These are phyloP conservation scores for Oryzias curvinotus DNA, from an alignment of 2,113 vertebrate species.

Conservation along the genomic window DNA sequence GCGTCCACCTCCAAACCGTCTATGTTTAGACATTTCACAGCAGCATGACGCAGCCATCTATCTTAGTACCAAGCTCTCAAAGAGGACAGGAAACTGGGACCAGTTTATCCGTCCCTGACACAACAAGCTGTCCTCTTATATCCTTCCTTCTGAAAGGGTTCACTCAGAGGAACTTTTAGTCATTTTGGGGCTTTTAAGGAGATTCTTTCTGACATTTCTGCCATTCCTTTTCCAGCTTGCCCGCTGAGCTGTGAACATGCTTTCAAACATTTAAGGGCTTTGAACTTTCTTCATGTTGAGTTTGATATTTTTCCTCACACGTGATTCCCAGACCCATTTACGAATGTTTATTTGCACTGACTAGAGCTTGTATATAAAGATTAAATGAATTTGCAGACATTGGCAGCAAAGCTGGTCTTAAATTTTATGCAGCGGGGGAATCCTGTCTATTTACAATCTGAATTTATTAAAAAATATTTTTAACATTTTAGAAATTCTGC, in stretches of 20 bases:
- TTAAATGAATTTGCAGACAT: slow-evolving; percentile 49
- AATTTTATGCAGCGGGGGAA: slow-evolving; percentile 40
- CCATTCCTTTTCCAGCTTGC: slow-evolving; percentile 41
- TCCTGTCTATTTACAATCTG: slow-evolving; percentile 63
- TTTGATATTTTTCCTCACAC: slow-evolving; percentile 58
- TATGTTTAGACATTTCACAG: slow-evolving; percentile 77
- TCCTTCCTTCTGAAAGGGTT: slow-evolving; percentile 43
- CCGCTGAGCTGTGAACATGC: slow-evolving; percentile 38
- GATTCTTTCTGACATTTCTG: slow-evolving; percentile 60
- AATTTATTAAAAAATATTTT: slow-evolving; percentile 48
- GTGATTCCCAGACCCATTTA: slow-evolving; percentile 53
- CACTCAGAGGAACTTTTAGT: slow-evolving; percentile 68
- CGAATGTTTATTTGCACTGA: slow-evolving; percentile 61
- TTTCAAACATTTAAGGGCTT: slow-evolving; percentile 57
- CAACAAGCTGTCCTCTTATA: slow-evolving; percentile 43
- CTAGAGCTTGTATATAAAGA: slow-evolving; percentile 63
- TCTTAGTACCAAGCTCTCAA: slow-evolving; percentile 45
- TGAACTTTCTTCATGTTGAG: slow-evolving; percentile 54
- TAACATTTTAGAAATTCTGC: slow-evolving; percentile 42
- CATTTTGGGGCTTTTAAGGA: slow-evolving; percentile 55
- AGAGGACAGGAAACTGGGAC: slow-evolving; percentile 45
- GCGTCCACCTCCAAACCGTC: slow-evolving; percentile 72
- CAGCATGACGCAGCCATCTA: slow-evolving; percentile 52
- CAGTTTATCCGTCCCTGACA: slow-evolving; percentile 61
- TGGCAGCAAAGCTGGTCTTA: slow-evolving; percentile 43